phyloP scores from a whole-genome alignment of 2,888 invertebrate genomes.

The Amphimallon solstitiale region DNA sequence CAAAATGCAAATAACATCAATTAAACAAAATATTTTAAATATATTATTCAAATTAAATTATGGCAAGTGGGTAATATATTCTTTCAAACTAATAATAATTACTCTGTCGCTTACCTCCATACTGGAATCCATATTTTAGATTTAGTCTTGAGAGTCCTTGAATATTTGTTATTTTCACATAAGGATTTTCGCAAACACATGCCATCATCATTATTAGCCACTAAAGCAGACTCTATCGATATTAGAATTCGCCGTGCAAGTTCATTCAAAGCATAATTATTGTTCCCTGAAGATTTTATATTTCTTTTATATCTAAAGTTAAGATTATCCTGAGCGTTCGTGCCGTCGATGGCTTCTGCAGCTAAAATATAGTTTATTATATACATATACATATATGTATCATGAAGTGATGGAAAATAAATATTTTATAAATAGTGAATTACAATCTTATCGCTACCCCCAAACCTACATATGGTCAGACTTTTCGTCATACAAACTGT shows the following conservation, averaged over 20 bases:
- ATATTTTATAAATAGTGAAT: no score
- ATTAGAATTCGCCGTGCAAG: slow-evolving; percentile 66
- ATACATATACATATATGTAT: not conserved
- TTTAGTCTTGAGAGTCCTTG: slow-evolving; percentile 66
- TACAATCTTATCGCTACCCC: no score
- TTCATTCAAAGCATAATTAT: slow-evolving; percentile 65
- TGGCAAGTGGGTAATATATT: no score
- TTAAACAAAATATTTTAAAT: no score
- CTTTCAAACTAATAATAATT: slow-evolving; percentile 24
- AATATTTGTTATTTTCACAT: slow-evolving; percentile 75
- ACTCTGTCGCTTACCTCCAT: slow-evolving; percentile 72
- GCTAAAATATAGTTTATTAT: slow-evolving; percentile 15
- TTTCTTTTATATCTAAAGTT: slow-evolving; percentile 56
- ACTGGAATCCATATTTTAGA: slow-evolving; percentile 77
- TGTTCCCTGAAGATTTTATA: slow-evolving; percentile 49
- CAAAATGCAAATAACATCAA: no score
- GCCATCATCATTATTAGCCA: slow-evolving; percentile 66
- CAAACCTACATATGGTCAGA: not conserved
- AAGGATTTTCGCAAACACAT: slow-evolving; percentile 72
- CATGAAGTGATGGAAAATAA: not conserved
- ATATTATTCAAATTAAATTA: no score
- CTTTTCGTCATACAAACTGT: not conserved
- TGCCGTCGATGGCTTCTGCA: slow-evolving; percentile 29
- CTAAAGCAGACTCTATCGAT: slow-evolving; percentile 68
- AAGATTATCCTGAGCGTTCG: slow-evolving; percentile 38